Percentiles rank a stretch among this genome's conserved stretches.
phyloP scores from a whole-genome alignment of 2,797 vertebrate species.

The Lacerta viridis region DNA sequence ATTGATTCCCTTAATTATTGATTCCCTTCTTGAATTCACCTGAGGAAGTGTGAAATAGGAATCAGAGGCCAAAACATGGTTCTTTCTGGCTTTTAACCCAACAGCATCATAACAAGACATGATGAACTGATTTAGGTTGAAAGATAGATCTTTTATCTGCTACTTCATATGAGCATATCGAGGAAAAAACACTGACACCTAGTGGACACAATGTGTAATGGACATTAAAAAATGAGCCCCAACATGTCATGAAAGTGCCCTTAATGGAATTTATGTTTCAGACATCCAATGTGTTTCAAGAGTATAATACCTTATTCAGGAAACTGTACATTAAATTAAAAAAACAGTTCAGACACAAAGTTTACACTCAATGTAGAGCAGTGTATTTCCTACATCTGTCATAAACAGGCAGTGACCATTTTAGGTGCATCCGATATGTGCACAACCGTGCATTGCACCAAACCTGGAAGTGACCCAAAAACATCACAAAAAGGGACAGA shows the following conservation, averaged over 20 bases:
- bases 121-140: background rate
- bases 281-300: background rate
- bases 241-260: background rate
- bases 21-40: background rate
- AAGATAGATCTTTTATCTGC: background rate
- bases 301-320: background rate
- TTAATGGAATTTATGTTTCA: background rate
- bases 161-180: background rate
- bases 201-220: constrained; percentile 57
- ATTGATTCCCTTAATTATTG: background rate
- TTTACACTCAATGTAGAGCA: background rate
- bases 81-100: constrained; percentile 33
- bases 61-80: constrained; percentile 5
- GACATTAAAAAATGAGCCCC: background rate
- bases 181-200: constrained; percentile 70
- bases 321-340: background rate
- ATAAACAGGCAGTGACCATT: no score
- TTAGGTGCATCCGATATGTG: no score
- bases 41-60: background rate
- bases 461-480: no score
- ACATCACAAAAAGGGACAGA: no score
- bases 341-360: background rate
- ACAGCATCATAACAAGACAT: background rate
- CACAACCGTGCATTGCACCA: no score
- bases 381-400: background rate